Evolutionary conservation across 2,888 invertebrate genomes (phyloP), one percentile per base, ranked within the genome.

Genomic region (Caenorhabditis sp.): DNA sequence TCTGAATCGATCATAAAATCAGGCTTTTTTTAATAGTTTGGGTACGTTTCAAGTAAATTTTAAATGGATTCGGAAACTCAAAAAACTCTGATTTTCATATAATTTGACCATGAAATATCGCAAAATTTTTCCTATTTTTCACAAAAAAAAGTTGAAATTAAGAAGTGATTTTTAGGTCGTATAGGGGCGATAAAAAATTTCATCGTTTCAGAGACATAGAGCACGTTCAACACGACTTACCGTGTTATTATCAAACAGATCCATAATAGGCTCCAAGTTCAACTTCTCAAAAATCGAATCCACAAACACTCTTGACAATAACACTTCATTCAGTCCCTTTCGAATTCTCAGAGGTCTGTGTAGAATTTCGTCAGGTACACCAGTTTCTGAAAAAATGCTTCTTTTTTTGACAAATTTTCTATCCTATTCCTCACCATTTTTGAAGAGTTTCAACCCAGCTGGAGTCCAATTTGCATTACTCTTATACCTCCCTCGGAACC

Each of bases 391-490:
- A 21, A n/a, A 21, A 54, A 56, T n/a, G 21, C 14, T 53, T 1
- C 21, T 8, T 26, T 53, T n/a, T n/a, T n/a, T n/a, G n/a, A n/a
- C n/a, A n/a, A n/a, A n/a, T n/a, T n/a, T n/a, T n/a, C n/a, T n/a
- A n/a, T n/a, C n/a, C n/a, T n/a, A n/a, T n/a, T n/a, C n/a, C n/a
- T n/a, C 23, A 64, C 58, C 52, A 27, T 59, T 59, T 31, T 73
- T 73, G 53, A 73, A 73, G 1, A 73, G 53, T 23, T 66, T 68
- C 63, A 73, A 57, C 14, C 68, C 73, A 25, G 36, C 31, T 14
- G 73, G 73, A 49, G 68, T 68, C 73, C 73, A 73, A 52, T 73
- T 60, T 1, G 68, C 68, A n/a, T 66, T 56, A 38, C 53, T 23
- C 27, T 67, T 61, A 31, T 72, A 72, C 25, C 72, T 58, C 10